Conservation (phyloP, 2,113 vertebrate species). For the Sigmodon hispidus region DNA sequence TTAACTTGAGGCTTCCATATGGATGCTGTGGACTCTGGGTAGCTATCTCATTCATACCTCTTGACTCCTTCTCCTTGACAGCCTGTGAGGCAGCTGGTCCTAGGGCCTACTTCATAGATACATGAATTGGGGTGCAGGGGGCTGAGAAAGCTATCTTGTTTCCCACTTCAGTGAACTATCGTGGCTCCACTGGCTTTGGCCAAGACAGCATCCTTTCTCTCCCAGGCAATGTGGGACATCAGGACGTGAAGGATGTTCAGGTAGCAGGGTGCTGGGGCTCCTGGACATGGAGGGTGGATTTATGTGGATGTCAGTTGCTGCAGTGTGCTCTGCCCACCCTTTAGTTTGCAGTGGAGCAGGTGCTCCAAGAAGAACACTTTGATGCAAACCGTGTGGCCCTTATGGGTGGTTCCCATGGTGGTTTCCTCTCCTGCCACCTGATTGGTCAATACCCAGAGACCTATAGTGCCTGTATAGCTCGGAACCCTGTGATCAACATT, state of each 20-base stretch:
- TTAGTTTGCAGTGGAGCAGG: conserved; percentile 92
- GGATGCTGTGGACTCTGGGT: background rate
- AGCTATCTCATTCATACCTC: background rate
- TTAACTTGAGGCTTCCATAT: background rate
- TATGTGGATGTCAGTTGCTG: background rate
- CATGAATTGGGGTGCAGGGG: background rate
- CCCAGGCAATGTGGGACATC: conserved; percentile 91
- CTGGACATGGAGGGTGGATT: background rate
- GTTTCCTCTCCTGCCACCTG: conserved; percentile 96
- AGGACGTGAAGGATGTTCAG: conserved; percentile 96
- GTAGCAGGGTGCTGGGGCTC: conserved; percentile 80
- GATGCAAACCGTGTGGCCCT: conserved; percentile 89
- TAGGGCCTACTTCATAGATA: background rate
- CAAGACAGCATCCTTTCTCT: conserved; percentile 94
- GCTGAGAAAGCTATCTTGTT: background rate
- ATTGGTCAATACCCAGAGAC: conserved; percentile 95
- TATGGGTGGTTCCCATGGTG: conserved; percentile 94
- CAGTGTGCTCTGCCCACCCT: background rate
- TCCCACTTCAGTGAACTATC: conserved; percentile 92
- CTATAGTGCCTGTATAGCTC: conserved; percentile 91
- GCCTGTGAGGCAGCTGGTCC: background rate
- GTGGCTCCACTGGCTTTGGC: conserved; percentile 94
- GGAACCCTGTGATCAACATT: conserved; percentile 95
- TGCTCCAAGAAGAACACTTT: conserved; percentile 87
- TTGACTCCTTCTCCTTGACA: background rate